A percentile compares a stretch with the other conserved stretches of the same genome.
Evolutionary conservation across 2,113 vertebrate genomes (phyloP).

Genomic region (Okapia johnstoni): DNA sequence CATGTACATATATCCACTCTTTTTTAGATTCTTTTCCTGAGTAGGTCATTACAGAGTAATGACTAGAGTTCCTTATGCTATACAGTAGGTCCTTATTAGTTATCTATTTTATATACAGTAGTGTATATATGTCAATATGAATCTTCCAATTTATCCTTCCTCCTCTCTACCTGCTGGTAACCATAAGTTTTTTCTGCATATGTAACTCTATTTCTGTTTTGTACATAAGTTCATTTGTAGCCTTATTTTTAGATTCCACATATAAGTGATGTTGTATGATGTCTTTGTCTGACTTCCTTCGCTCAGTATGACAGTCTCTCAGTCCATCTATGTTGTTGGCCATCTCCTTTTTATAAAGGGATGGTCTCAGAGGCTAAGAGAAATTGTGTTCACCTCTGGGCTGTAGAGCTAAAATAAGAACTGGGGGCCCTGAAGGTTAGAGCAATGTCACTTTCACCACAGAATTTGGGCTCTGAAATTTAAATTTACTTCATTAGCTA

Average conservation of each 20-base stretch:
- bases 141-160: background rate
- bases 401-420: background rate
- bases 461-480: background rate
- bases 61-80: background rate
- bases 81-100: background rate
- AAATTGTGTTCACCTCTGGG: background rate
- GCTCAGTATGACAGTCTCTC: background rate
- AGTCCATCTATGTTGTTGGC: background rate
- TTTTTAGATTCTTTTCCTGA: background rate
- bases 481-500: background rate
- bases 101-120: background rate
- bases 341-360: background rate
- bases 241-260: background rate
- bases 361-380: background rate
- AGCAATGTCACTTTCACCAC: background rate
- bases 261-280: background rate
- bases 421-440: background rate
- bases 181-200: background rate
- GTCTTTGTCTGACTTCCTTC: background rate
- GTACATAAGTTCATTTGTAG: background rate
- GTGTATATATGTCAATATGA: background rate
- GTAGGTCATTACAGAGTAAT: background rate
- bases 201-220: background rate
- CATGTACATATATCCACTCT: background rate
- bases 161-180: background rate